Conservation (phyloP, 30 jellyfish, hydroid and myxozoan genomes). For the Cassiopea xamachana region DNA sequence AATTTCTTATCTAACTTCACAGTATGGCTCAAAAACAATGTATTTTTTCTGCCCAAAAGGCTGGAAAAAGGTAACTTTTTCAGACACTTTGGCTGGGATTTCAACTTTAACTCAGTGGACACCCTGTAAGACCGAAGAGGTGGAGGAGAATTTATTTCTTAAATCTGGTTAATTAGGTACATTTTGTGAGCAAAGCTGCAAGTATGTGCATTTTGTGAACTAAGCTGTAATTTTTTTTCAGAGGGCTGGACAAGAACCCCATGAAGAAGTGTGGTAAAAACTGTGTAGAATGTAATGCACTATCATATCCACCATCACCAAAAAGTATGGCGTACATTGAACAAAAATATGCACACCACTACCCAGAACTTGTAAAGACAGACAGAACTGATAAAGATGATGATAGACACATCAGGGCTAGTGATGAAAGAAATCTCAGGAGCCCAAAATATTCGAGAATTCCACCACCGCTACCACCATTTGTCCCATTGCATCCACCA, state of each 20-base stretch:
- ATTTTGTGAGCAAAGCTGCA: not conserved
- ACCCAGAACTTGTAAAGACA: constrained; percentile 52
- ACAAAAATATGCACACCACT: constrained; percentile 21
- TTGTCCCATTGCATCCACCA: constrained; percentile 67
- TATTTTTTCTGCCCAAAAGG: too few relatives aligned
- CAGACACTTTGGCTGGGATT: too few relatives aligned
- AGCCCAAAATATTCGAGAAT: constrained; percentile 50
- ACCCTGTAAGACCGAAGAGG: too few relatives aligned
- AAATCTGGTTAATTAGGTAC: not conserved
- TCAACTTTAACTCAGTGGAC: too few relatives aligned
- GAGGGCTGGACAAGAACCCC: constrained; percentile 28
- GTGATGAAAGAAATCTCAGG: constrained; percentile 64
- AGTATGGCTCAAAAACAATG: too few relatives aligned
- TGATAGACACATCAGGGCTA: constrained; percentile 35
- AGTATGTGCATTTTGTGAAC: not conserved
- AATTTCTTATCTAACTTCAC: too few relatives aligned
- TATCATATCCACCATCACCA: constrained; percentile 45
- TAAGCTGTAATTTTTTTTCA: not conserved
- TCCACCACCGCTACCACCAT: constrained; percentile 88
- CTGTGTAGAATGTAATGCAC: constrained; percentile 62
- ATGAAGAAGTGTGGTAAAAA: constrained; percentile 40
- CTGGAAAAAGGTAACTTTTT: too few relatives aligned
- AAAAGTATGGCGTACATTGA: constrained; percentile 25
- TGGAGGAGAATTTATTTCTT: too few relatives aligned
- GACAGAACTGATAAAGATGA: constrained; percentile 34